Conservation (phyloP, 2,797 vertebrate species). For the Harpagifer antarcticus region DNA sequence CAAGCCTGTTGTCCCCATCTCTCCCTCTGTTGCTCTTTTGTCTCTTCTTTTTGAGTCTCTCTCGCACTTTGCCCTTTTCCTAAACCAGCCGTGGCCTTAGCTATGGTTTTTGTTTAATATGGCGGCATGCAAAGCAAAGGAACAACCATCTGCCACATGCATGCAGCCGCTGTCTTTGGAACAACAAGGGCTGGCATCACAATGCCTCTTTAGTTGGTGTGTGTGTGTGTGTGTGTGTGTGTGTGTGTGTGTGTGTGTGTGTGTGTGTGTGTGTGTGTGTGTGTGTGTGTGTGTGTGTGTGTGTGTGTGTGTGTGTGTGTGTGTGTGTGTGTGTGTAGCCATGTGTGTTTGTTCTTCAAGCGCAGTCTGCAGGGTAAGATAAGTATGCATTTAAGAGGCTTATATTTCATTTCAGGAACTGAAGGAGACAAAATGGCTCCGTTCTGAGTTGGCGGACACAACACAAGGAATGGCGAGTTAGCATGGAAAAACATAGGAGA, state of each 20-base stretch:
- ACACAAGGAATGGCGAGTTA: slow-evolving; percentile 64
- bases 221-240: slow-evolving; percentile 37
- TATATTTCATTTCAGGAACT: slow-evolving; percentile 84
- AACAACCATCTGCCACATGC: slow-evolving; percentile 83
- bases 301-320: slow-evolving; percentile 33
- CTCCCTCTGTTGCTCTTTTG: slow-evolving; percentile 71
- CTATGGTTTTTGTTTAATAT: slow-evolving; percentile 79
- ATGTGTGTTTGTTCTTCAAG: slow-evolving; percentile 71
- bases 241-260: slow-evolving; percentile 43
- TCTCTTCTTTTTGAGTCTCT: slow-evolving; percentile 48
- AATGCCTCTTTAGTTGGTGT: slow-evolving; percentile 74
- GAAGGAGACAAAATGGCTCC: slow-evolving; percentile 81
- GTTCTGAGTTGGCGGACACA: slow-evolving; percentile 72
- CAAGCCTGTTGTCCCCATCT: slow-evolving; percentile 47
- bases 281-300: slow-evolving; percentile 34
- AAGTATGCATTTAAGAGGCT: slow-evolving; percentile 85
- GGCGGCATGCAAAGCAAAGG: slow-evolving; percentile 75
- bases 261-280: slow-evolving; percentile 39
- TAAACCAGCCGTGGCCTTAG: slow-evolving; percentile 74
- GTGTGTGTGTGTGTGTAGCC: slow-evolving; percentile 11
- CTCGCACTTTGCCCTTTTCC: slow-evolving; percentile 76
- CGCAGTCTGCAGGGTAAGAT: slow-evolving; percentile 79
- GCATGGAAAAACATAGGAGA: slow-evolving; percentile 58
- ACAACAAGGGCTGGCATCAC: slow-evolving; percentile 78
- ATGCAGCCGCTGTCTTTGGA: slow-evolving; percentile 68